Evolutionary conservation across 2,888 invertebrate genomes (phyloP), one percentile per base, ranked within the genome.

Genomic region (Neoscelio sp.): DNA sequence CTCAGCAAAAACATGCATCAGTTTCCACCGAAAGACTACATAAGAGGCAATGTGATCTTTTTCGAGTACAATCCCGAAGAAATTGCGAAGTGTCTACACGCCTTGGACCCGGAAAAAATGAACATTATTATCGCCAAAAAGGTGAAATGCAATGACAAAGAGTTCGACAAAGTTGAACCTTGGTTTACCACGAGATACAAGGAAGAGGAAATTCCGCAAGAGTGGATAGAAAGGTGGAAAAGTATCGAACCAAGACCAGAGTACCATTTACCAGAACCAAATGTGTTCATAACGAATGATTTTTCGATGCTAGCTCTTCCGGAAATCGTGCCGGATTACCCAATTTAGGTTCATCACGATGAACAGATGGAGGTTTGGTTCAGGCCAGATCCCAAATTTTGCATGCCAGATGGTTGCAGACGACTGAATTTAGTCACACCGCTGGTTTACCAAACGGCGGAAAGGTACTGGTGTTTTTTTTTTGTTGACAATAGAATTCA

Each of bases 181-280:
- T 98, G 97, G 97, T 97, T 96, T 90, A 94, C 95, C 50, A 96
- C 96, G 0, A 94, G 94, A 81, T 98, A 96, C 88, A 92, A 92
- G 26, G 92, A 92, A 60, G 90, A 91, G 91, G 94, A 93, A 20
- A 94, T 95, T 80, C 94, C 95, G 0, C 35, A 88, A 1, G 91
- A 92, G 7, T 95, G 95, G 95, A 87, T 93, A 1, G 83, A 92
- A 1, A 89, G 92, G 0, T 96, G 96, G 96, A 84, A 92, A 8
- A 91, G 90, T 5, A 92, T 93, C 0, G 86, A 91, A 23, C 92
- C 93, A 0, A 91, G 93, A 52, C 80, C 91, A 0, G 93, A 93
- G 23, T 94, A 96, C 85, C 92, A 92, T 81, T 89, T 96, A 1
- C 96, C 96, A 0, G 92, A 93, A 7, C 92, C 94, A 20, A 97